Evolutionary conservation across 1,140 invertebrate species (phyloP).

Genomic region (Drosophila saltans): DNA sequence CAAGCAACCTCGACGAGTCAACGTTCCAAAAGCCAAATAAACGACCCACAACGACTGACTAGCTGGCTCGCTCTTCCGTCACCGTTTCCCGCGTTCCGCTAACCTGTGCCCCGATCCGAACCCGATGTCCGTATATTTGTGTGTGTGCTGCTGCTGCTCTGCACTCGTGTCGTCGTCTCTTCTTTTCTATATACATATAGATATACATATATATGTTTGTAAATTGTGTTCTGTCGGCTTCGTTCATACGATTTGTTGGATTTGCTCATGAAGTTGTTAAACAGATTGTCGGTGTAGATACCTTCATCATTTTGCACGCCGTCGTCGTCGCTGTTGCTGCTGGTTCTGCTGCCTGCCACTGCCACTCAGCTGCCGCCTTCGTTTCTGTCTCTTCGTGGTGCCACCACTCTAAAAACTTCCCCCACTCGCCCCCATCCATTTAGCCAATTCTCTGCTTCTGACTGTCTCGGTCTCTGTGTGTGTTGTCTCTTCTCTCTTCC

Average conservation of each 20-base stretch:
- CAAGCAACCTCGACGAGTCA: constrained; percentile 59
- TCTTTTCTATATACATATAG: constrained; percentile 1
- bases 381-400: background rate
- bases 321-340: constrained; percentile 22
- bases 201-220: background rate
- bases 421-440: constrained; percentile 32
- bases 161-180: constrained; percentile 35
- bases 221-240: constrained; percentile 50
- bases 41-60: constrained; percentile 44
- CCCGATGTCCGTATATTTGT: constrained; percentile 22
- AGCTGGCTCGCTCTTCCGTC: constrained; percentile 2
- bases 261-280: constrained; percentile 83
- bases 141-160: constrained; percentile 7
- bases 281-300: constrained; percentile 83
- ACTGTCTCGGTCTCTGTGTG: constrained; percentile 34
- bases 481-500: constrained; percentile 13
- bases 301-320: constrained; percentile 80
- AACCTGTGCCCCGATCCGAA: constrained; percentile 45
- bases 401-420: background rate
- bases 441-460: constrained; percentile 48
- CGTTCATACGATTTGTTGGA: constrained; percentile 82
- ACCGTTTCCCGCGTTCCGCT: constrained; percentile 15
- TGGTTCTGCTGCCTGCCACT: background rate
- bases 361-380: constrained; percentile 21
- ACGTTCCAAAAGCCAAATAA: constrained; percentile 63